These are phyloP conservation scores for Tautogolabrus adspersus DNA, from an alignment of 2,113 vertebrate genomes.

Conservation along the genomic window DNA sequence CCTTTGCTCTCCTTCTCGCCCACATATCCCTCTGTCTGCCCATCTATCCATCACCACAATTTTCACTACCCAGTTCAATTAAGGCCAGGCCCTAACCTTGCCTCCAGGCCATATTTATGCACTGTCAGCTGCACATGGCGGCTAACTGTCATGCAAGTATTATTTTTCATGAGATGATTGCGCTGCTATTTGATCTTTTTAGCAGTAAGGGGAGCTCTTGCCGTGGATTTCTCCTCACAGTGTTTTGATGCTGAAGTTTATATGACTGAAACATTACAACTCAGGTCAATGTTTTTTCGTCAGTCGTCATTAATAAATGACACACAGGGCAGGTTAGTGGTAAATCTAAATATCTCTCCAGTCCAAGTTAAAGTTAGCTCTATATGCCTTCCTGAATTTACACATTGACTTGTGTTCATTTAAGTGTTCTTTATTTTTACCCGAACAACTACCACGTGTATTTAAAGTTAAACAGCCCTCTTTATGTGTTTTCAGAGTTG, in stretches of 20 bases:
- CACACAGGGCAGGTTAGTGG: slow-evolving; percentile 1
- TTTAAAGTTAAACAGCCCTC: no score
- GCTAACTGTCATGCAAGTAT: slow-evolving; percentile 76
- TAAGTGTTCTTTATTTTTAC: neutral
- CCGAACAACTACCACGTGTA: no score
- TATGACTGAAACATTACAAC: slow-evolving; percentile 26
- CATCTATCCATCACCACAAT: slow-evolving; percentile 67
- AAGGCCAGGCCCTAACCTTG: slow-evolving; percentile 74
- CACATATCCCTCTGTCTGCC: slow-evolving; percentile 36
- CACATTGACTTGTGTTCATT: neutral
- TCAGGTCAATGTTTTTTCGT: slow-evolving; percentile 11
- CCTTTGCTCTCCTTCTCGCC: slow-evolving; percentile 26
- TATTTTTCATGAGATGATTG: slow-evolving; percentile 65
- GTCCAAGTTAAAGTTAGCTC: neutral
- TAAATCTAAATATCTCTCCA: slow-evolving; percentile 12
- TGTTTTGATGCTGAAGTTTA: slow-evolving; percentile 12
- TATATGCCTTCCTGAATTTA: neutral
- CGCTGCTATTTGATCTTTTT: slow-evolving; percentile 55
- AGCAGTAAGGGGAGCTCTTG: slow-evolving; percentile 78
- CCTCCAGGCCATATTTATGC: slow-evolving; percentile 78
- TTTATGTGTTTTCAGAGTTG: slow-evolving; percentile 82
- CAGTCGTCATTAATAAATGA: slow-evolving; percentile 14
- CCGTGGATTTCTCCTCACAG: slow-evolving; percentile 41
- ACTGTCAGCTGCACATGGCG: slow-evolving; percentile 68
- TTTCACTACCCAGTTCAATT: slow-evolving; percentile 70